Evolutionary conservation across 1,140 invertebrate species (phyloP).

Genomic region (Drosophila aff.): DNA sequence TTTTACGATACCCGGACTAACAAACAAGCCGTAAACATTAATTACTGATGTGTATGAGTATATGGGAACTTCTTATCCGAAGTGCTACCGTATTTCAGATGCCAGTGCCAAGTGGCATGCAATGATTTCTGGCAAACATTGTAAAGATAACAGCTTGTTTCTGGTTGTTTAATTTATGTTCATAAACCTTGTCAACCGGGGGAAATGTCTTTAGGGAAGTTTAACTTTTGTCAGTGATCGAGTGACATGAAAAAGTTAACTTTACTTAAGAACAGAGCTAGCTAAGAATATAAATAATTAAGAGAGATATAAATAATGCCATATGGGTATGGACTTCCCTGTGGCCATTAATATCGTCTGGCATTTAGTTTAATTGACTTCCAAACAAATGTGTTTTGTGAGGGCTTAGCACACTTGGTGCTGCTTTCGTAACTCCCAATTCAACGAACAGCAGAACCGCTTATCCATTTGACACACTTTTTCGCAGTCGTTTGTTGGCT

Average conservation of each 20-base stretch:
- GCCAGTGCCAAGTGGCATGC: conserved; percentile 7
- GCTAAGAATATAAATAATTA: not conserved
- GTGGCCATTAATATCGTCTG: too few relatives aligned
- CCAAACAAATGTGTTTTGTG: not conserved
- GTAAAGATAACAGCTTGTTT: conserved; percentile 15
- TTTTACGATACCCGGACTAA: conserved; percentile 13
- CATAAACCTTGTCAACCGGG: not conserved
- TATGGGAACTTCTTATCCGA: conserved; percentile 11
- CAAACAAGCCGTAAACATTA: conserved; percentile 15
- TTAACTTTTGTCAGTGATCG: not conserved
- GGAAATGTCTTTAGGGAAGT: not conserved
- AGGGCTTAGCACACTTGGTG: not conserved
- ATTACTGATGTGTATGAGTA: conserved; percentile 5
- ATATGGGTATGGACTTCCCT: not conserved
- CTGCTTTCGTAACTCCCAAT: not conserved
- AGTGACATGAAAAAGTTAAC: not conserved
- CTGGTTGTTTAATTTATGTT: conserved; percentile 1
- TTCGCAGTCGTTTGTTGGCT: not conserved
- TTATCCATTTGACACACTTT: conserved; percentile 13
- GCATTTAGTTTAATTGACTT: not conserved
- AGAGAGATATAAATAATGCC: not conserved
- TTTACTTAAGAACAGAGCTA: not conserved
- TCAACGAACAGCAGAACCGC: not conserved
- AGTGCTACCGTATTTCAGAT: conserved; percentile 20
- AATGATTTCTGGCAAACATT: conserved; percentile 18